Conservation (phyloP, 2,888 invertebrate genomes). For the Nomada goodeniana region DNA sequence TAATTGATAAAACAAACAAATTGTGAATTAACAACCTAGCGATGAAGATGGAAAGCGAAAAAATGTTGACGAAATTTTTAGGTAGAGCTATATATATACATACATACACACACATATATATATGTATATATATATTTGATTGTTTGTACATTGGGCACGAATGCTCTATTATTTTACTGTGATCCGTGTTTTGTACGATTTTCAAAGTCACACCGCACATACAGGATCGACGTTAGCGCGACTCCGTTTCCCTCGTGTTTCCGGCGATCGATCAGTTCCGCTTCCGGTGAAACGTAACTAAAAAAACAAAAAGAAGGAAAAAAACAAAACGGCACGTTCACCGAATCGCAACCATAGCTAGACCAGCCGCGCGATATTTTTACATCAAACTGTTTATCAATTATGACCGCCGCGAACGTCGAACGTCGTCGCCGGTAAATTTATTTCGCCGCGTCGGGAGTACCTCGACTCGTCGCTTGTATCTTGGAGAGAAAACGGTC, state of each 20-base stretch:
- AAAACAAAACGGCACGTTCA: not conserved
- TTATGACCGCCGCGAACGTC: not conserved
- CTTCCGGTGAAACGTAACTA: not conserved
- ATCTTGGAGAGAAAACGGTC: too few relatives aligned
- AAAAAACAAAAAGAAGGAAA: not conserved
- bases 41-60: conserved; percentile 65
- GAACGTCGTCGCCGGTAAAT: not conserved
- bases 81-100: conserved; percentile 66
- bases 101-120: conserved; percentile 66
- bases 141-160: conserved; percentile 81
- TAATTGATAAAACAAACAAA: conserved; percentile 17
- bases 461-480: conserved; percentile 10
- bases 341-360: not conserved
- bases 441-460: conserved; percentile 5
- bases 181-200: conserved; percentile 79
- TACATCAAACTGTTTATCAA: not conserved
- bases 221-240: conserved; percentile 63
- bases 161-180: conserved; percentile 79
- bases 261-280: conserved; percentile 4
- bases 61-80: conserved; percentile 72
- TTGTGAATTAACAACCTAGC: conserved; percentile 69
- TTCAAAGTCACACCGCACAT: conserved; percentile 77
- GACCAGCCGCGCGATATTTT: not conserved
- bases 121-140: conserved; percentile 69
- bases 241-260: not conserved